A percentile compares a stretch with the other conserved stretches of the same genome.
Conservation (phyloP, 2,113 vertebrate genomes). For the Nesoenas mayeri region DNA sequence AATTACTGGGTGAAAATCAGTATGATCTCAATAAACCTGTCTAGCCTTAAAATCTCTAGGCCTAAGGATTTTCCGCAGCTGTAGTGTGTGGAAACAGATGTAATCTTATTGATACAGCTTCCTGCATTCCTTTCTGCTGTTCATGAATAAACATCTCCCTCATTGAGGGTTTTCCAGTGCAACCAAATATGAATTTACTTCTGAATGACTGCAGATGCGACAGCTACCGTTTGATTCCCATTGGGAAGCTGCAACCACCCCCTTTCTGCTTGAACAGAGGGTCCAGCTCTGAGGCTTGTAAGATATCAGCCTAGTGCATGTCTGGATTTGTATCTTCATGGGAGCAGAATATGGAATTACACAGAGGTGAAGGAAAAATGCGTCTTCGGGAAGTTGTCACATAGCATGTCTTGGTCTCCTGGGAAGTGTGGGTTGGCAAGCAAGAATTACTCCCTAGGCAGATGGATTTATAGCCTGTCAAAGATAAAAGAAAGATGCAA, state of each 20-base stretch:
- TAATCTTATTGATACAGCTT: not conserved
- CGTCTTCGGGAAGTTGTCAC: not conserved
- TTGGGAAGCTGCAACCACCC: fast-evolving
- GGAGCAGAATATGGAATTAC: not conserved
- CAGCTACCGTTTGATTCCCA: not conserved
- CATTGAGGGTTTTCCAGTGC: not conserved
- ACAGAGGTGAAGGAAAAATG: not conserved
- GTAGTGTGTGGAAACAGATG: not conserved
- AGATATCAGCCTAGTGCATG: not conserved
- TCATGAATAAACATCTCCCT: not conserved
- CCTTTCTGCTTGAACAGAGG: not conserved
- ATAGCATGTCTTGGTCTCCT: not conserved
- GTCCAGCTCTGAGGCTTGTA: not conserved
- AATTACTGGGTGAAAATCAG: not conserved
- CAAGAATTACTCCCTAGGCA: not conserved
- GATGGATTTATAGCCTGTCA: conserved; percentile 4
- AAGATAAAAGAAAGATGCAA: conserved; percentile 25
- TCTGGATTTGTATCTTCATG: not conserved
- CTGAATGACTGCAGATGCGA: not conserved
- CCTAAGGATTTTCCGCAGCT: not conserved
- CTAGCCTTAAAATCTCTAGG: not conserved
- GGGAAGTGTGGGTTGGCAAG: conserved; percentile 26
- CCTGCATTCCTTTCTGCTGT: not conserved
- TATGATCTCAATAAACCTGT: not conserved
- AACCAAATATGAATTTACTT: not conserved